Evolutionary conservation across 1,140 invertebrate genomes (phyloP), one percentile per base, ranked within the genome.

Genomic region (Delia radicum): DNA sequence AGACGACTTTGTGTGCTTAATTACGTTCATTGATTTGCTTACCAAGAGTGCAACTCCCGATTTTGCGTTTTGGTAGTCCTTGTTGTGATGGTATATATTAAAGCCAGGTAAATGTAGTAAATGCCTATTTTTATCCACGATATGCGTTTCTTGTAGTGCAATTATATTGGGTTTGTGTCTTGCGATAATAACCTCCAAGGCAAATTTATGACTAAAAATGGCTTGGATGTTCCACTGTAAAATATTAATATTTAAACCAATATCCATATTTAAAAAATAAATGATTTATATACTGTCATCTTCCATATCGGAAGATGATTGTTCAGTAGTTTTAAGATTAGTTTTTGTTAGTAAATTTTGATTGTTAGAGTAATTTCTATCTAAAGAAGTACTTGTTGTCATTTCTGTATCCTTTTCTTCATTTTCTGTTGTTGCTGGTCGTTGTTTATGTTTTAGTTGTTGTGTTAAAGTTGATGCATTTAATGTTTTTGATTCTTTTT

Each of bases 181-280:
- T 0, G 24, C 26, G 6, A 28, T 13, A 12, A 65, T 27, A 12
- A 65, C 3, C 13, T 65, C 62, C 13, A 65, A 13, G 8, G 62
- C 62, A 28, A 12, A 65, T 28, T 65, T 65, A 28, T 65, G 24
- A 12, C n/a, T 28, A 65, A 28, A 21, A 28, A 65, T 28, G 1
- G 5, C 62, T 65, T 65, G 62, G 12, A 65, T 65, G 62, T 65
- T 65, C 62, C 62, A 65, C 13, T 65, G 62, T 3, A 65, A 13
- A n/a, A 65, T 65, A 27, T 4, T 65, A 13, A 28, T 28, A n/a
- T 65, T 65, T 2, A 15, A 28, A 2, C 27, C 27, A 26, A 65
- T 15, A 65, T 65, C 27, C 62, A 65, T 65, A 65, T 65, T 28
- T n/a, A 15, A 28, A 63, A 63, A 65, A 28, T n/a, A n/a, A n/a